Evolutionary conservation across 2,797 vertebrate genomes (phyloP).

Genomic region (Melanogrammus aeglefinus): DNA sequence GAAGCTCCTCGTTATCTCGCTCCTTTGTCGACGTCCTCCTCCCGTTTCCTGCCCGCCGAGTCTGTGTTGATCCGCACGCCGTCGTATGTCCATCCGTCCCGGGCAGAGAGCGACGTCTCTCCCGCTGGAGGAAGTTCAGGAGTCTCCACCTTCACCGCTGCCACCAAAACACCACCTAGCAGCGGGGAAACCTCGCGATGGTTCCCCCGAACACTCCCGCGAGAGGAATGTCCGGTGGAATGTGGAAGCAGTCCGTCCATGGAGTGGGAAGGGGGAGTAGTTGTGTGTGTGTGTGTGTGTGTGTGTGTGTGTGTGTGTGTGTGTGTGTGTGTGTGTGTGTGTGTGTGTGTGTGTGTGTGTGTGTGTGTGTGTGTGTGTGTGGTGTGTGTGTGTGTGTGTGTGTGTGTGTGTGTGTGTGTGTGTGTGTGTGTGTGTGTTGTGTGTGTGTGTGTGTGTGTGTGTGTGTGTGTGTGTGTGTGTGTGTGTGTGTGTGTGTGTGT

Average conservation of each 20-base stretch:
- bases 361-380: too few species aligned
- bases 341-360: too few species aligned
- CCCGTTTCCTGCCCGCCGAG: constrained; percentile 5
- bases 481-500: too few species aligned
- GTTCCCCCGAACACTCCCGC: constrained; percentile 60
- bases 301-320: too few species aligned
- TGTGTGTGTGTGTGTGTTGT: too few species aligned
- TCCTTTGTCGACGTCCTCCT: not conserved
- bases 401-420: too few species aligned
- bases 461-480: too few species aligned
- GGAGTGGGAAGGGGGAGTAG: too few species aligned
- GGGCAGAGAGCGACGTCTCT: not conserved
- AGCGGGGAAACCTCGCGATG: constrained; percentile 65
- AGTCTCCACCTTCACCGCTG: constrained; percentile 74
- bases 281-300: too few species aligned
- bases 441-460: too few species aligned
- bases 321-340: too few species aligned
- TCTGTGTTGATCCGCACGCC: constrained; percentile 24
- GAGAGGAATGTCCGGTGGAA: constrained; percentile 59
- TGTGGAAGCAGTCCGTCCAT: constrained; percentile 24
- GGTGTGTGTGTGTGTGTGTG: too few species aligned
- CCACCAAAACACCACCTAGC: constrained; percentile 45
- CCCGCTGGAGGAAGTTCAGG: constrained; percentile 73
- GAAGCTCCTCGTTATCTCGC: not conserved
- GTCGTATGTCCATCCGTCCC: constrained; percentile 63